Conservation (phyloP, 2,113 vertebrate genomes). For the Percopsis transmontana region DNA sequence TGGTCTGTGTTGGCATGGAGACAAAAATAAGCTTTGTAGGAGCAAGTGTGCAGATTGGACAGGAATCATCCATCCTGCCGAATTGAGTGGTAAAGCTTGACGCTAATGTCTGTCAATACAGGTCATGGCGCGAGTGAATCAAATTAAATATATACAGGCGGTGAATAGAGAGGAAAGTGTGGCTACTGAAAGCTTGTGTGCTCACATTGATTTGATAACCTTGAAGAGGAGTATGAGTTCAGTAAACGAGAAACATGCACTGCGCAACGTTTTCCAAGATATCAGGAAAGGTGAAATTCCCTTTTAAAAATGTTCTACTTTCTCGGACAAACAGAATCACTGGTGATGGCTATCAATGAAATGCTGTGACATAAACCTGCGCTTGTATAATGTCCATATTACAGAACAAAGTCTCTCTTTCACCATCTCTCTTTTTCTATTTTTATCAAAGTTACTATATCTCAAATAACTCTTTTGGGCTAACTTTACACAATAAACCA, state of each 20-base stretch:
- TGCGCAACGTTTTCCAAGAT: neutral
- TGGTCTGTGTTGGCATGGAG: conserved; percentile 43
- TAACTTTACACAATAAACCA: no score
- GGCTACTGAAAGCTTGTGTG: neutral
- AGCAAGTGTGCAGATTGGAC: conserved; percentile 6
- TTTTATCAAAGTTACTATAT: no score
- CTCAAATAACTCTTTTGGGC: no score
- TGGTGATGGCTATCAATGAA: no score
- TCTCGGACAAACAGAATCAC: no score
- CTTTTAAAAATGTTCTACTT: no score
- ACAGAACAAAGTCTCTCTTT: no score
- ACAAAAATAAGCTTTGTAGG: conserved; percentile 34
- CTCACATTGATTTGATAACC: conserved; percentile 9
- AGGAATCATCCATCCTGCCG: conserved; percentile 19
- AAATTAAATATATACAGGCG: conserved; percentile 31
- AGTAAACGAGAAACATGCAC: neutral
- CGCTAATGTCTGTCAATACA: conserved; percentile 19
- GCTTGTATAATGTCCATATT: no score
- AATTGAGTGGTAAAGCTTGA: conserved; percentile 32
- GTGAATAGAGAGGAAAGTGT: conserved; percentile 28
- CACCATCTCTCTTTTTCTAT: no score
- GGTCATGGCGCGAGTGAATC: conserved; percentile 29
- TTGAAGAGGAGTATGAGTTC: conserved; percentile 4
- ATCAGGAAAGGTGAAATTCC: no score
- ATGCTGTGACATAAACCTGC: no score